Evolutionary conservation across 2,797 vertebrate genomes (phyloP), one percentile per base, ranked within the genome.

Genomic region (Falco naumanni): DNA sequence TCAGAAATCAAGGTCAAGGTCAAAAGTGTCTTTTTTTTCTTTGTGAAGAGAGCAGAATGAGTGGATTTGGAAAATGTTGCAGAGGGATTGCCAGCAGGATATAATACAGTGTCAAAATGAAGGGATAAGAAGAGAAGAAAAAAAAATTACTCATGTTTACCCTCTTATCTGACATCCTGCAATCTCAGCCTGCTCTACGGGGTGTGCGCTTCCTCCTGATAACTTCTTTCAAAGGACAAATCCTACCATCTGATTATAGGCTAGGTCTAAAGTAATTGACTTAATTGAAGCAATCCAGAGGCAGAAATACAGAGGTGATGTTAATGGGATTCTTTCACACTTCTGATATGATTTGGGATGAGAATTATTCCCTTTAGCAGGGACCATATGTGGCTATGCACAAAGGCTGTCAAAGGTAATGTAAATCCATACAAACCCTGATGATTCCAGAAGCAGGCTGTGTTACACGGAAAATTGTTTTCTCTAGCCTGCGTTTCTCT

Each of bases 211-310:
- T 92, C 84, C 79, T 89, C 34, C 68, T 72, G 93, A 93, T 96
- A 92, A 87, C 39, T 33, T 80, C 14, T 83, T 93, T 72, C 71
- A 87, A 95, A 95, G 54, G 61, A 85, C 41, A 96, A 93, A 92
- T 87, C 39, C 45, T 78, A 83, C 25, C 50, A 84, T 95, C 57
- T 91, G 89, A 92, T 92, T 89, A 78, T 37, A 83, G 37, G 24
- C 54, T 94, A 71, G 41, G 17, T 77, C 53, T 85, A 74, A 80
- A 89, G 61, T 87, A 94, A 95, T 92, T 89, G 54, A 74, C 50
- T 61, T 93, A 95, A 96, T 95, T 92, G 69, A 89, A 93, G 11
- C 20, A 85, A 83, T 59, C 39, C 26, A 80, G 71, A 71, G 31
- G 31, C 64, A 95, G 68, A 90, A 92, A 80, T 63, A 81, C 19